Evolutionary conservation across 2,888 invertebrate species (phyloP).

Genomic region (Papilio gigon): DNA sequence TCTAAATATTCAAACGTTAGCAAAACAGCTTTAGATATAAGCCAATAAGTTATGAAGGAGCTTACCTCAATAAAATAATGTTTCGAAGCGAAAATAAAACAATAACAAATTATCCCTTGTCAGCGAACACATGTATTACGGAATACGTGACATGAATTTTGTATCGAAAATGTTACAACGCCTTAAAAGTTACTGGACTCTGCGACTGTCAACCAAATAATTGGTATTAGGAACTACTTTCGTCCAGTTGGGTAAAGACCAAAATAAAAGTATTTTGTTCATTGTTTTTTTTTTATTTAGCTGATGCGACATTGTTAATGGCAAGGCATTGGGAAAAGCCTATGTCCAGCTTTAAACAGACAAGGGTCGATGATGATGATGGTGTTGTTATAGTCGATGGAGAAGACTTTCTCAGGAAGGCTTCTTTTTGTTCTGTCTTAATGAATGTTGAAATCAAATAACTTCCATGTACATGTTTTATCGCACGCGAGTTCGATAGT

Average conservation of each 20-base stretch:
- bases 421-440: too few species aligned
- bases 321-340: too few species aligned
- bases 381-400: too few species aligned
- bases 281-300: background rate
- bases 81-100: constrained; percentile 10
- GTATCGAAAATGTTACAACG: background rate
- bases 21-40: background rate
- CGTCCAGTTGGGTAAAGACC: too few species aligned
- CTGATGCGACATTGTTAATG: too few species aligned
- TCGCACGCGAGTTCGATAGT: too few species aligned
- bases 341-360: too few species aligned
- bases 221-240: background rate
- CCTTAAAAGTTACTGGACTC: constrained; percentile 4
- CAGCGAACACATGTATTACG: constrained; percentile 22
- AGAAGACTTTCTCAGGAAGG: too few species aligned
- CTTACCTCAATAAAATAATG: constrained; percentile 18
- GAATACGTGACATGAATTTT: constrained; percentile 24
- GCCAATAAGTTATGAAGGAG: background rate
- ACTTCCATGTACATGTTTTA: too few species aligned
- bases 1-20: background rate
- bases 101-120: constrained; percentile 31
- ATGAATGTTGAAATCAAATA: too few species aligned
- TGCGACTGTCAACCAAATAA: background rate
- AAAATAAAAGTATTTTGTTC: too few species aligned
- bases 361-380: too few species aligned